A percentile compares a stretch with the other conserved stretches of the same genome.
Conservation (phyloP, 2,113 vertebrate species). For the Chionis minor region DNA sequence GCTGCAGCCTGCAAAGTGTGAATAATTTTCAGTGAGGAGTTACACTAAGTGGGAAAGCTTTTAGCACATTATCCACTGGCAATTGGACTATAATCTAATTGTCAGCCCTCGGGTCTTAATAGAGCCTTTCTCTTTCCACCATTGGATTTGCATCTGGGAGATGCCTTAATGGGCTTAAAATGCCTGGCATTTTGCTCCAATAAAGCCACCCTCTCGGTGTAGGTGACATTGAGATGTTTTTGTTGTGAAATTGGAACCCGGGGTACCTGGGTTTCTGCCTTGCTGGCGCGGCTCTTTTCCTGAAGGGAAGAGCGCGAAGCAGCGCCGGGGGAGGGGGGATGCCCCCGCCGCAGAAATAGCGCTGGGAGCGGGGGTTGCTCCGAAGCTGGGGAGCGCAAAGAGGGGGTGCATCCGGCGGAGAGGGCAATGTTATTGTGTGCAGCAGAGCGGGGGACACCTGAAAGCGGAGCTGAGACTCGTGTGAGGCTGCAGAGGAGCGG, state of each 20-base stretch:
- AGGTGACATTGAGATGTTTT: conserved; percentile 83
- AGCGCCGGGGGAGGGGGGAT: background rate
- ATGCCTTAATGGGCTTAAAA: conserved; percentile 86
- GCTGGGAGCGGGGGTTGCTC: background rate
- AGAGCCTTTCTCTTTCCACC: conserved; percentile 77
- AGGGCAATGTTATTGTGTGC: background rate
- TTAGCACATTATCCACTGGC: conserved; percentile 94
- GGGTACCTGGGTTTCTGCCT: background rate
- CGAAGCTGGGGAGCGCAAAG: background rate
- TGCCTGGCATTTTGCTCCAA: conserved; percentile 61
- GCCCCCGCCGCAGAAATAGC: background rate
- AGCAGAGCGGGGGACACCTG: background rate
- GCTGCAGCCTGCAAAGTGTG: conserved; percentile 82
- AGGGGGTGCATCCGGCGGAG: background rate
- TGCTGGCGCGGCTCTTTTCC: background rate
- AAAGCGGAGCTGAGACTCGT: background rate
- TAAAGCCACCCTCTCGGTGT: conserved; percentile 57
- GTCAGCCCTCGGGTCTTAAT: conserved; percentile 82
- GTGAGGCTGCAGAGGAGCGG: background rate
- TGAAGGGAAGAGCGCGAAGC: background rate
- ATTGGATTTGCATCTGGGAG: conserved; percentile 85
- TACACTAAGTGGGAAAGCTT: conserved; percentile 89
- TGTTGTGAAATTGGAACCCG: conserved; percentile 38
- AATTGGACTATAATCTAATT: conserved; percentile 90
- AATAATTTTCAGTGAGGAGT: conserved; percentile 88